Evolutionary conservation across 2,797 vertebrate species (phyloP), one percentile per base, ranked within the genome.

Genomic region (Thripadectes ignobilis): DNA sequence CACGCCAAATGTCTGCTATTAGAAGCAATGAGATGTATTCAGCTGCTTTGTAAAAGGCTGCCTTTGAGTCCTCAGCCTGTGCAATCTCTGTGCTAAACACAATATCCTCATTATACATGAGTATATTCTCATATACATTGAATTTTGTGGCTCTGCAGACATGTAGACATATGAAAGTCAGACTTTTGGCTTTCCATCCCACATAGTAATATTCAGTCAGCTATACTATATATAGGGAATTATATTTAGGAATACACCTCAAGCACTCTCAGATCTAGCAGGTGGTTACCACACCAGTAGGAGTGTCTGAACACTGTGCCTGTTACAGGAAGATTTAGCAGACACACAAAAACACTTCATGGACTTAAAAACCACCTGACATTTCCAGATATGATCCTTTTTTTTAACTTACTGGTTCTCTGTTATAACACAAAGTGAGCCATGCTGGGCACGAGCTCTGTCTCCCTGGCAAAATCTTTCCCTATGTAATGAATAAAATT

Each of bases 241-340:
- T 63, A 15, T 29, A 23, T 46, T 43, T 36, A 66, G 46, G 38
- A 87, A 22, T 8, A 34, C 22, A 49, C 27, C 41, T 39, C 39
- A 39, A 76, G 20, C 17, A 39, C 49, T 17, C 21, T 38, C 26
- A 75, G 65, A 74, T 63, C 16, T 49, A 16, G 24, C 7, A 59
- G 39, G 14, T 51, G 15, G 26, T 7, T 59, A 16, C 6, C 39
- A 63, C 43, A n/a, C 3, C 2, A 10, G 30, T 0, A 62, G 15
- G 5, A 59, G 14, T 5, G 2, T 19, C 24, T n/a, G 34, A 16
- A 78, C 54, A 24, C 32, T 75, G 72, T 58, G 36, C 26, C 32
- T 45, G 4, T 54, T 72, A 43, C 65, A 84, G 15, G 1, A 65
- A 41, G 43, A 61, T 51, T 34, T 46, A 72, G 38, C 58, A 77